Evolutionary conservation across 2,888 invertebrate genomes (phyloP).

Genomic region (Leucophora obtusa): DNA sequence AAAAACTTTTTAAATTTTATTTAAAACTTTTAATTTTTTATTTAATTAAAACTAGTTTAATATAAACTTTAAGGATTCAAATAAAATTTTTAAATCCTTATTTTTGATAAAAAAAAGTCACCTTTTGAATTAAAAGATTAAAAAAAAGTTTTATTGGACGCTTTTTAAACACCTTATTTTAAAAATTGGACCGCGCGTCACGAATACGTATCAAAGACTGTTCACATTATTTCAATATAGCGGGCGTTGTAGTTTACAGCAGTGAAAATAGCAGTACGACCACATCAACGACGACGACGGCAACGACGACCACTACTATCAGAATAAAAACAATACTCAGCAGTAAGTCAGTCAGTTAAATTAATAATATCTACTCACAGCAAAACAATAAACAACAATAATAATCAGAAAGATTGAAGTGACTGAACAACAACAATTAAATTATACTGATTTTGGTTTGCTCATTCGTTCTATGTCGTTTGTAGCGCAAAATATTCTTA

Average conservation of each 20-base stretch:
- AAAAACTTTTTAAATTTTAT: background rate
- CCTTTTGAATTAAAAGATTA: background rate
- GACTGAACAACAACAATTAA: conserved; percentile 33
- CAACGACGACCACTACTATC: conserved; percentile 36
- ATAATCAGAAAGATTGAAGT: conserved; percentile 50
- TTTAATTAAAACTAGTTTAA: background rate
- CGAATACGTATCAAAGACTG: conserved; percentile 73
- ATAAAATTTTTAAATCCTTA: conserved; percentile 14
- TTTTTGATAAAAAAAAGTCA: background rate
- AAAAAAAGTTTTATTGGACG: conserved; percentile 5
- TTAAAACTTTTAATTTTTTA: conserved; percentile 1
- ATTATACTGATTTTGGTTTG: conserved; percentile 42
- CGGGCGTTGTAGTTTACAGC: conserved; percentile 69
- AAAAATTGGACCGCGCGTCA: conserved; percentile 69
- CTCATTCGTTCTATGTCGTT: conserved; percentile 15
- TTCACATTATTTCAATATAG: conserved; percentile 72
- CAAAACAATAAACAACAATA: conserved; percentile 14
- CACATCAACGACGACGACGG: conserved; percentile 41
- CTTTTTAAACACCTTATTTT: conserved; percentile 32
- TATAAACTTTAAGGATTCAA: conserved; percentile 5
- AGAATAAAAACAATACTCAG: conserved; percentile 36
- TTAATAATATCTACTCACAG: conserved; percentile 15
- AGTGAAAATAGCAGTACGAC: conserved; percentile 29
- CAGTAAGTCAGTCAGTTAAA: conserved; percentile 13
- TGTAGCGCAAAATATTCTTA: conserved; percentile 24